A percentile compares a stretch with the other conserved stretches of the same genome.
Evolutionary conservation across 1,140 invertebrate species (phyloP).

Genomic region (Monomorium pharaonis): DNA sequence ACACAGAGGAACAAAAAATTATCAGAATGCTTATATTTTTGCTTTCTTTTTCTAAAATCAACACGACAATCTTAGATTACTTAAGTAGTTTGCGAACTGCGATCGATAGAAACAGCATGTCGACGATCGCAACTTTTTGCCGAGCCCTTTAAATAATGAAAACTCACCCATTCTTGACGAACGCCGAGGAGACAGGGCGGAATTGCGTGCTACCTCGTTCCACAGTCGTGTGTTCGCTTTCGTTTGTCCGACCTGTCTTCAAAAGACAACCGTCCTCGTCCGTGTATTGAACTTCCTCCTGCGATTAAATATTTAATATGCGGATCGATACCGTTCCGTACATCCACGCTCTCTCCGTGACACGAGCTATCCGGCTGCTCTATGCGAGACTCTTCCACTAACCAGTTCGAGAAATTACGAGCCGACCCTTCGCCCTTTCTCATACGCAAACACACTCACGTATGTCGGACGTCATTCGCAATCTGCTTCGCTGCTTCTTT

Average conservation of each 20-base stretch:
- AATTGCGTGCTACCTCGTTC: constrained; percentile 67
- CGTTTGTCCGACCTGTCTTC: constrained; percentile 65
- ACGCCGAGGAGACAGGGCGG: constrained; percentile 48
- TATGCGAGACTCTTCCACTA: constrained; percentile 64
- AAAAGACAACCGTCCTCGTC: constrained; percentile 69
- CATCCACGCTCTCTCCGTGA: constrained; percentile 38
- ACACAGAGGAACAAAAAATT: neutral
- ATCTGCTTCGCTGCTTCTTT: constrained; percentile 59
- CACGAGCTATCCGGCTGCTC: constrained; percentile 57
- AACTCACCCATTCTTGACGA: constrained; percentile 61
- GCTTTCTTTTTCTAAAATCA: constrained; percentile 15
- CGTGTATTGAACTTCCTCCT: constrained; percentile 79
- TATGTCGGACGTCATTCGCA: constrained; percentile 67
- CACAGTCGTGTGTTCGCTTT: constrained; percentile 61
- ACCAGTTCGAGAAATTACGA: constrained; percentile 69
- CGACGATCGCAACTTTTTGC: constrained; percentile 68
- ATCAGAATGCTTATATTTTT: neutral
- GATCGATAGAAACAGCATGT: constrained; percentile 67
- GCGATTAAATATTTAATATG: constrained; percentile 79
- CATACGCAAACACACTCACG: constrained; percentile 67
- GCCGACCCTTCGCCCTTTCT: constrained; percentile 56
- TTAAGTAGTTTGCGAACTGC: constrained; percentile 58
- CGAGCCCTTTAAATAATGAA: constrained; percentile 70
- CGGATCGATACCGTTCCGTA: constrained; percentile 76
- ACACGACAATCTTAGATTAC: constrained; percentile 33